Conservation (phyloP, 2,888 invertebrate genomes). For the Calliopum simillimum region DNA sequence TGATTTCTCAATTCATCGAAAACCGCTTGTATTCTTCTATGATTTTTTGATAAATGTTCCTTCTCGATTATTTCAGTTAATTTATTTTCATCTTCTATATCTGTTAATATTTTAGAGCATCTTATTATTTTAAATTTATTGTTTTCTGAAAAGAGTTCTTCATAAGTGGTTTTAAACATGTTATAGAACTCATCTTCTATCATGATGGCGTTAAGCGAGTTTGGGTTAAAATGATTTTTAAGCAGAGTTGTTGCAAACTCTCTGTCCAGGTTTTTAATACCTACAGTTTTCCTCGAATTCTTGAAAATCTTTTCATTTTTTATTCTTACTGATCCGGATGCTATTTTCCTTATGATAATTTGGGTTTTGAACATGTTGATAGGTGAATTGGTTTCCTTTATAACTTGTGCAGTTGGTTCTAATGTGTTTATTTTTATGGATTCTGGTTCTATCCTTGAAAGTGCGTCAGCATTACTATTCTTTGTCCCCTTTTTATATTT, state of each 20-base stretch:
- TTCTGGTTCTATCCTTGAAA: slow-evolving; percentile 35
- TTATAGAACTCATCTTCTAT: slow-evolving; percentile 38
- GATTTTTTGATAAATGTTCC: too few species aligned
- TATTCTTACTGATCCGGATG: slow-evolving; percentile 24
- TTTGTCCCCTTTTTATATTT: slow-evolving; percentile 28
- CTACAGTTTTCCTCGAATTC: slow-evolving; percentile 24
- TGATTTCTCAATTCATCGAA: slow-evolving; percentile 27
- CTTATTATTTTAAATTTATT: too few species aligned
- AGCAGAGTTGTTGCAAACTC: slow-evolving; percentile 19
- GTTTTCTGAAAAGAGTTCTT: too few species aligned
- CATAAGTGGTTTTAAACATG: too few species aligned
- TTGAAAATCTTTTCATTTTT: slow-evolving; percentile 31
- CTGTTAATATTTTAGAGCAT: too few species aligned
- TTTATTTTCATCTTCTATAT: too few species aligned
- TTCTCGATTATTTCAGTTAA: too few species aligned
- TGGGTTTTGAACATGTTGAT: slow-evolving; percentile 22
- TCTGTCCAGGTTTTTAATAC: slow-evolving; percentile 21
- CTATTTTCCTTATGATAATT: slow-evolving; percentile 13
- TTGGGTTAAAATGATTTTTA: slow-evolving; percentile 33
- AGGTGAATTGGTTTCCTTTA: slow-evolving; percentile 26
- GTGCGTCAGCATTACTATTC: slow-evolving; percentile 35
- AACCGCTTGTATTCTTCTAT: slow-evolving; percentile 40
- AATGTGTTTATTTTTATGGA: slow-evolving; percentile 14
- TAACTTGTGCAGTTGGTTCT: slow-evolving; percentile 19
- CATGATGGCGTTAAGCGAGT: slow-evolving; percentile 12